These are phyloP conservation scores for Pseudopipra pipra DNA, from an alignment of 2,113 vertebrate species.

Conservation along the genomic window DNA sequence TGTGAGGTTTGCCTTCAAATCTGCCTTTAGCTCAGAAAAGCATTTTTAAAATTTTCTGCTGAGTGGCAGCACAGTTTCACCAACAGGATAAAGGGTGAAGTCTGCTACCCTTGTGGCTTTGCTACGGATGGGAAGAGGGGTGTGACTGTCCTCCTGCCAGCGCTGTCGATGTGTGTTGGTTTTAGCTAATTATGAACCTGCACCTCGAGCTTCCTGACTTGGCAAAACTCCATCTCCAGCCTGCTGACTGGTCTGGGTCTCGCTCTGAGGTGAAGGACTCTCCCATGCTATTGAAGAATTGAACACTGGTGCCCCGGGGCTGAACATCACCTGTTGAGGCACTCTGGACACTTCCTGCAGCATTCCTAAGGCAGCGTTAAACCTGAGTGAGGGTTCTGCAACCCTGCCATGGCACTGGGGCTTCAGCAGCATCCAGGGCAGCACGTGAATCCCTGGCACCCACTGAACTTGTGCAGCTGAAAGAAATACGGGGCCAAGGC, in stretches of 20 bases:
- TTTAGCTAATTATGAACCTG: neutral
- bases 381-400: neutral
- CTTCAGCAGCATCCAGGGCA: neutral
- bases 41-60: neutral
- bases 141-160: neutral
- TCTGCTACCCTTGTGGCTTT: neutral
- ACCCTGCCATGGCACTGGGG: neutral
- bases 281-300: accelerated
- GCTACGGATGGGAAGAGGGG: neutral
- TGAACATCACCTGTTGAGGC: neutral
- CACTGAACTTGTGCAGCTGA: neutral
- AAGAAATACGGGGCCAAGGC: accelerated
- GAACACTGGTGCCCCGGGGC: accelerated
- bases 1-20: neutral
- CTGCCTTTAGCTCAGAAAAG: neutral
- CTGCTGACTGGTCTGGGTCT: neutral
- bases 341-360: neutral
- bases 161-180: neutral
- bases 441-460: neutral
- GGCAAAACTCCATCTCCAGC: neutral
- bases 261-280: neutral
- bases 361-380: neutral
- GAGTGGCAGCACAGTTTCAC: neutral
- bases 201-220: neutral
- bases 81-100: neutral